Percentiles rank a stretch among this genome's conserved stretches.
These are phyloP conservation scores for Pandemis corylana DNA, from an alignment of 2,888 invertebrate species.

Conservation along the genomic window DNA sequence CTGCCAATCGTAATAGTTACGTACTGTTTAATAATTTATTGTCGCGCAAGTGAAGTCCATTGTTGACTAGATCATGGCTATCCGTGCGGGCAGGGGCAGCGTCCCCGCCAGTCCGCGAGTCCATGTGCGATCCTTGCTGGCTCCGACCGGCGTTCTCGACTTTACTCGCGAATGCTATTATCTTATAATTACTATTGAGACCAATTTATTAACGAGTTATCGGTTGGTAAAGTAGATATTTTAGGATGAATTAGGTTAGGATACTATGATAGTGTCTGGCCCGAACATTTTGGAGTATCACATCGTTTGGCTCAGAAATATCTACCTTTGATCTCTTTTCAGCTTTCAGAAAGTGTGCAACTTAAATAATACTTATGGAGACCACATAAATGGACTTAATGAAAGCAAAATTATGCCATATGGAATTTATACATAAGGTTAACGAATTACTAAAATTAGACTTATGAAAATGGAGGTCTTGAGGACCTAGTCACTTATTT, in stretches of 20 bases:
- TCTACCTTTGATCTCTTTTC: conserved; percentile 84
- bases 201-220: conserved; percentile 82
- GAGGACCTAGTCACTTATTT: conserved; percentile 83
- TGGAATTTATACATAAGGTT: conserved; percentile 84
- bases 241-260: conserved; percentile 85
- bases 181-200: conserved; percentile 77
- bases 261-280: conserved; percentile 85
- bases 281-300: conserved; percentile 84
- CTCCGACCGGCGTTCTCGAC: conserved; percentile 24
- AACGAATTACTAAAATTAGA: conserved; percentile 85
- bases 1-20: conserved; percentile 84
- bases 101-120: neutral
- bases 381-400: conserved; percentile 81
- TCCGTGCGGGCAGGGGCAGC: conserved; percentile 64
- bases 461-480: conserved; percentile 80
- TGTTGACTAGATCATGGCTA: conserved; percentile 84
- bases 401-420: conserved; percentile 85
- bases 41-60: conserved; percentile 80
- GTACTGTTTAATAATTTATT: conserved; percentile 84
- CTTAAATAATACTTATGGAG: conserved; percentile 79
- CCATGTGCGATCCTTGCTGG: conserved; percentile 20
- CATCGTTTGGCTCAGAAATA: conserved; percentile 85
- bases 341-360: conserved; percentile 84
- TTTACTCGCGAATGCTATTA: conserved; percentile 76
- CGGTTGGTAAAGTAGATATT: conserved; percentile 81